Conservation (phyloP, 2,113 vertebrate species). For the Marmota flaviventris region DNA sequence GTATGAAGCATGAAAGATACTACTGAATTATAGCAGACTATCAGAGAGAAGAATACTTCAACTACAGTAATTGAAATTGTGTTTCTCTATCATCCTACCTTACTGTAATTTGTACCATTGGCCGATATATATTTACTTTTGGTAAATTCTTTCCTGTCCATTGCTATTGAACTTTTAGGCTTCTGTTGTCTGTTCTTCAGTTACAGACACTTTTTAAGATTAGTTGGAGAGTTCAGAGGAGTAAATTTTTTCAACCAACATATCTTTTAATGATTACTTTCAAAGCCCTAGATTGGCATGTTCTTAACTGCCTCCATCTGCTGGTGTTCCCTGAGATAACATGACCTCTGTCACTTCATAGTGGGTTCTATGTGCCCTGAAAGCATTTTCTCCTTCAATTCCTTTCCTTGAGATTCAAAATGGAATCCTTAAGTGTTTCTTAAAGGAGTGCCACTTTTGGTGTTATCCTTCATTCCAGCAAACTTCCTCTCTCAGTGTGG, state of each 20-base stretch:
- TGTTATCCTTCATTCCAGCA: background rate
- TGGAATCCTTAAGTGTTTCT: background rate
- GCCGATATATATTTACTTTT: background rate
- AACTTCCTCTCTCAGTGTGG: background rate
- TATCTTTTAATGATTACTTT: constrained; percentile 19
- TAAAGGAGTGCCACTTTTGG: background rate
- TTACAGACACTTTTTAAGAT: background rate
- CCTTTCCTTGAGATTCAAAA: background rate
- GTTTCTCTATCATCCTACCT: background rate
- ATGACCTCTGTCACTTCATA: background rate
- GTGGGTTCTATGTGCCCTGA: background rate
- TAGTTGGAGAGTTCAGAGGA: background rate
- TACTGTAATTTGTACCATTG: background rate
- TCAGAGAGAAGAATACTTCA: background rate
- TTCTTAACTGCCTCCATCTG: constrained; percentile 29
- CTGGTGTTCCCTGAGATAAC: background rate
- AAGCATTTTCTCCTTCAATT: constrained; percentile 2
- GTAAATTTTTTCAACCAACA: background rate
- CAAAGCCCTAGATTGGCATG: background rate
- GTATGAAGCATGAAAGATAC: background rate
- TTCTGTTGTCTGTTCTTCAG: background rate
- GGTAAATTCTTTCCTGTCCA: background rate
- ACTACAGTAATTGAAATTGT: background rate
- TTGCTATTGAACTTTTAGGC: background rate
- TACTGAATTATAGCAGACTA: background rate